Evolutionary conservation across 2,888 invertebrate genomes (phyloP).

Genomic region (Chymomyza fuscimana): DNA sequence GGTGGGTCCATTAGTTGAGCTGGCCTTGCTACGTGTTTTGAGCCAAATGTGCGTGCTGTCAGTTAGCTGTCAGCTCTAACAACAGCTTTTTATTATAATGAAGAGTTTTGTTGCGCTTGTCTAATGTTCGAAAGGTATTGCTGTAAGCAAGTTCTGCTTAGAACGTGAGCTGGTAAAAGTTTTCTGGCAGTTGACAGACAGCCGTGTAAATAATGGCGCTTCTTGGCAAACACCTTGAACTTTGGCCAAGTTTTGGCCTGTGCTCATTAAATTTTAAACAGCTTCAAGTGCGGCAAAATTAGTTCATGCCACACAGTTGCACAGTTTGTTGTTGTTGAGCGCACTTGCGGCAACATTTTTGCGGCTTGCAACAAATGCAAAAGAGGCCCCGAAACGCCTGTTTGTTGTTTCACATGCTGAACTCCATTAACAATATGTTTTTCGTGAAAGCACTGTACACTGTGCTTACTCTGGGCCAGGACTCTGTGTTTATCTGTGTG

Average conservation of each 20-base stretch:
- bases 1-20: constrained; percentile 16
- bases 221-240: constrained; percentile 33
- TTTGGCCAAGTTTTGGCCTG: constrained; percentile 28
- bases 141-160: constrained; percentile 9
- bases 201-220: constrained; percentile 46
- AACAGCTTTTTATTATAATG: constrained; percentile 53
- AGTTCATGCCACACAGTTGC: constrained; percentile 5
- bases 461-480: neutral
- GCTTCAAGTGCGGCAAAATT: constrained; percentile 3
- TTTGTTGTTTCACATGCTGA: constrained; percentile 70
- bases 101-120: constrained; percentile 36
- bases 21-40: constrained; percentile 11
- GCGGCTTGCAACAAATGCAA: constrained; percentile 11
- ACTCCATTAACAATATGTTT: constrained; percentile 72
- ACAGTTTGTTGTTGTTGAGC: constrained; percentile 12
- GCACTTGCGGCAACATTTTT: constrained; percentile 7
- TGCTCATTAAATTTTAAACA: neutral
- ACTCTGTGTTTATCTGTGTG: neutral
- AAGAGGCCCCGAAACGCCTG: constrained; percentile 26
- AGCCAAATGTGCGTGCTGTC: constrained; percentile 41
- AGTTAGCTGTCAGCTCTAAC: constrained; percentile 59
- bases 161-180: constrained; percentile 11
- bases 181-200: constrained; percentile 35
- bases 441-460: constrained; percentile 37
- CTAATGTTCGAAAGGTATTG: constrained; percentile 16